phyloP scores from a whole-genome alignment of 2,888 invertebrate species.

The Gastrophysa polygoni region DNA sequence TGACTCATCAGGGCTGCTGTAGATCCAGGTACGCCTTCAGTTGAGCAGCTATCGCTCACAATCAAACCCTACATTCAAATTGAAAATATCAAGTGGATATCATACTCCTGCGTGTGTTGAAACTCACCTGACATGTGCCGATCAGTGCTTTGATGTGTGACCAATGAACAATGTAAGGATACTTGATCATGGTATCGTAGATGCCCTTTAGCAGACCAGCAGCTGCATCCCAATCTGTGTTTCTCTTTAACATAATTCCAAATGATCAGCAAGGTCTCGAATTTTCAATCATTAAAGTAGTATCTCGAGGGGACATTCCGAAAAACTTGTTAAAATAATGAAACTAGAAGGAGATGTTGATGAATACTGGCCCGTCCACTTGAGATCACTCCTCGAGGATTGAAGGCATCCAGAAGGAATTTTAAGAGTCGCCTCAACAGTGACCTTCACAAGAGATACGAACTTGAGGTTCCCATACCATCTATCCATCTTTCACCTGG shows the following conservation, averaged over 20 bases:
- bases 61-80: conserved; percentile 84
- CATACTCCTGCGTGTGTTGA: background rate
- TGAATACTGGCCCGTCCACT: no score
- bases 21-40: conserved; percentile 79
- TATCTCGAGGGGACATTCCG: no score
- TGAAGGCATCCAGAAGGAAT: no score
- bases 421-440: no score
- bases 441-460: no score
- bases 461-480: no score
- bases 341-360: no score
- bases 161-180: conserved; percentile 95
- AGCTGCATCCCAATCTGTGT: conserved; percentile 97
- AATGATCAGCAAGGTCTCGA: background rate
- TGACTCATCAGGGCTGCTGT: conserved; percentile 88
- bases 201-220: conserved; percentile 92
- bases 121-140: conserved; percentile 80
- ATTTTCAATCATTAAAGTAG: no score
- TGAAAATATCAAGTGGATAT: no score
- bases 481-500: no score
- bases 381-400: no score
- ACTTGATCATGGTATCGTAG: conserved; percentile 90
- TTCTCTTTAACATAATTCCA: conserved; percentile 66
- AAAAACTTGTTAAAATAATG: no score
- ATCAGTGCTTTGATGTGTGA: conserved; percentile 91
- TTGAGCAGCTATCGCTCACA: conserved; percentile 73